These are phyloP conservation scores for Notechis scutatus DNA, from an alignment of 2,113 vertebrate species.

Conservation along the genomic window DNA sequence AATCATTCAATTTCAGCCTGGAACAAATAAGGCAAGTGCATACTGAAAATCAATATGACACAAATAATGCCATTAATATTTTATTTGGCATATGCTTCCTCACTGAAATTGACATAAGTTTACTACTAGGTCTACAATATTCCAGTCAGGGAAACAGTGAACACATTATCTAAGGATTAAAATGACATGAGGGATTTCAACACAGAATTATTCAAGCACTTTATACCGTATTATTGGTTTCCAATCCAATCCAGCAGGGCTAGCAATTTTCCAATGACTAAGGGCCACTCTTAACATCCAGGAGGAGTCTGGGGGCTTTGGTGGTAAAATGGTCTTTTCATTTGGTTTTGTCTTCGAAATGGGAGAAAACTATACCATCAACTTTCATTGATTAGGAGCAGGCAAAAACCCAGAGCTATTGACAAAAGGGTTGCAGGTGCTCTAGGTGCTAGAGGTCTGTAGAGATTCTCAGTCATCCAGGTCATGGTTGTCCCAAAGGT, in stretches of 20 bases:
- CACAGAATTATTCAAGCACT: neutral
- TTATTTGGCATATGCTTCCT: neutral
- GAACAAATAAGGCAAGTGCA: neutral
- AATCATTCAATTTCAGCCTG: constrained; percentile 4
- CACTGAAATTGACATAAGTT: neutral
- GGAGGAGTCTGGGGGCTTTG: neutral
- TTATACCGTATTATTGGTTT: neutral
- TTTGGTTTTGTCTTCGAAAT: neutral
- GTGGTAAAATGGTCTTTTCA: neutral
- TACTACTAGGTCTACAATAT: neutral
- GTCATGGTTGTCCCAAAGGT: too few species aligned
- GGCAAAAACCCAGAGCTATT: neutral
- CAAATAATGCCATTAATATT: neutral
- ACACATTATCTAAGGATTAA: neutral
- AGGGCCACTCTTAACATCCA: neutral
- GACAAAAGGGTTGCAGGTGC: too few species aligned
- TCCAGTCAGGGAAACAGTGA: neutral
- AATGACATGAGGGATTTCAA: neutral
- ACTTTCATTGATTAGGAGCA: neutral
- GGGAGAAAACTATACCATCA: neutral
- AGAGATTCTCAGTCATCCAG: too few species aligned
- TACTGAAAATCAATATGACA: neutral
- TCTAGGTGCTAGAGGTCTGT: too few species aligned
- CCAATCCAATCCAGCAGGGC: neutral
- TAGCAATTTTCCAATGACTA: neutral